Conservation (phyloP, 1,140 invertebrate species). For the Odontomachus brunneus region DNA sequence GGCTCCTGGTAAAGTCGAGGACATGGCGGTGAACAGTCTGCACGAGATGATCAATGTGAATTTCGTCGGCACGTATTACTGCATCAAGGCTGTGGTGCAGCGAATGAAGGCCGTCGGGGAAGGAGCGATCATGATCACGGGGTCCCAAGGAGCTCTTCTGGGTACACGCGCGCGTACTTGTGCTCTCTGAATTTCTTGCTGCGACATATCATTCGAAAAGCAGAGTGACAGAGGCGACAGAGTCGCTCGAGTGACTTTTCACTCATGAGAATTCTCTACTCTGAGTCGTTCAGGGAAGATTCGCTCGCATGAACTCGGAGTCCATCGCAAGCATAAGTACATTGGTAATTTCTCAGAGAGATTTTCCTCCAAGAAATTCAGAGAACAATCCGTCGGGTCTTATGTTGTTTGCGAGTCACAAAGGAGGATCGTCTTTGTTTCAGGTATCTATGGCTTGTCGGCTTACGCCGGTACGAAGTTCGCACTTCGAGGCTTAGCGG, state of each 20-base stretch:
- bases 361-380: too few relatives aligned
- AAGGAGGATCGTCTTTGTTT: slow-evolving; percentile 16
- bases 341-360: too few relatives aligned
- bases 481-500: slow-evolving; percentile 97
- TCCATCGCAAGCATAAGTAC: too few relatives aligned
- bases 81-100: slow-evolving; percentile 89
- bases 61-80: slow-evolving; percentile 90
- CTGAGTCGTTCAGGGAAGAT: too few relatives aligned
- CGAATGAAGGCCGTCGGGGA: slow-evolving; percentile 90
- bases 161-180: slow-evolving; percentile 86
- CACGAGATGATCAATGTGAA: slow-evolving; percentile 90
- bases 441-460: slow-evolving; percentile 94
- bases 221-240: too few relatives aligned
- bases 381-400: neutral
- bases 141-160: slow-evolving; percentile 95
- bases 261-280: too few relatives aligned
- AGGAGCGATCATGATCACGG: slow-evolving; percentile 93
- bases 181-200: too few relatives aligned
- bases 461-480: slow-evolving; percentile 98
- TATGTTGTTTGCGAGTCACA: neutral
- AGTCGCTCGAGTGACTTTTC: too few relatives aligned
- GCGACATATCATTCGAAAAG: too few relatives aligned
- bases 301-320: too few relatives aligned
- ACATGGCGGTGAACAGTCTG: slow-evolving; percentile 90
- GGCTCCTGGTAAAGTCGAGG: slow-evolving; percentile 93